phyloP scores from a whole-genome alignment of 2,113 vertebrate genomes.

The Macrotus californicus region DNA sequence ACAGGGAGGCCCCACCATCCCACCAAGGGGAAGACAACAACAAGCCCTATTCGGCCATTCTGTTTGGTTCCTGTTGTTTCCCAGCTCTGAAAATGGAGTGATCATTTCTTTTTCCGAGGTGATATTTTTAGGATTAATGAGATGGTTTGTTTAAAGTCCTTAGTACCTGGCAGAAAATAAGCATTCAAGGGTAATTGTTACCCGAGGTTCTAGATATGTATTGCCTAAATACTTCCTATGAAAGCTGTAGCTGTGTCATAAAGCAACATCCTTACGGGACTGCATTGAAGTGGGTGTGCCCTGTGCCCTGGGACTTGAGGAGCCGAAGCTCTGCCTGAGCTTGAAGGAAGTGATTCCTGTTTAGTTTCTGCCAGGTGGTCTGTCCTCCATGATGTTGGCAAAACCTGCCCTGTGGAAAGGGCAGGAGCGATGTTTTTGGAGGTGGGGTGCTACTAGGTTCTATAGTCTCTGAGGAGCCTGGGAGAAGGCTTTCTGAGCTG shows the following conservation, averaged over 20 bases:
- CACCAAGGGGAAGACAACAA: not conserved
- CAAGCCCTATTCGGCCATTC: accelerated
- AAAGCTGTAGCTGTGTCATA: not conserved
- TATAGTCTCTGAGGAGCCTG: not conserved
- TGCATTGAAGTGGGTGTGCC: not conserved
- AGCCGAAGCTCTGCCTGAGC: not conserved
- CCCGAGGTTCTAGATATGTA: not conserved
- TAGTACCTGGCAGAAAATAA: not conserved
- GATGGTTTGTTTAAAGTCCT: slow-evolving; percentile 14
- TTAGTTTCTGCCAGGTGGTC: not conserved
- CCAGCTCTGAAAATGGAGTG: not conserved
- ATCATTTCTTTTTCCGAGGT: not conserved
- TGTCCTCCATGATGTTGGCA: not conserved
- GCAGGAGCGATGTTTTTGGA: not conserved
- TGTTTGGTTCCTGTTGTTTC: not conserved
- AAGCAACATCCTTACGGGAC: not conserved
- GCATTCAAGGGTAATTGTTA: not conserved
- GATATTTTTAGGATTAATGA: not conserved
- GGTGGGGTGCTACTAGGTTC: not conserved
- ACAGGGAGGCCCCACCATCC: not conserved
- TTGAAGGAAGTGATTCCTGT: not conserved
- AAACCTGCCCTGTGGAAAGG: not conserved
- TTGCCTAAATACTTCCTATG: not conserved
- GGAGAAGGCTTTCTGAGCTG: not conserved
- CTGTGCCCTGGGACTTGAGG: not conserved